Evolutionary conservation across 1,140 invertebrate genomes (phyloP).

Genomic region (Teleopsis dalmanni): DNA sequence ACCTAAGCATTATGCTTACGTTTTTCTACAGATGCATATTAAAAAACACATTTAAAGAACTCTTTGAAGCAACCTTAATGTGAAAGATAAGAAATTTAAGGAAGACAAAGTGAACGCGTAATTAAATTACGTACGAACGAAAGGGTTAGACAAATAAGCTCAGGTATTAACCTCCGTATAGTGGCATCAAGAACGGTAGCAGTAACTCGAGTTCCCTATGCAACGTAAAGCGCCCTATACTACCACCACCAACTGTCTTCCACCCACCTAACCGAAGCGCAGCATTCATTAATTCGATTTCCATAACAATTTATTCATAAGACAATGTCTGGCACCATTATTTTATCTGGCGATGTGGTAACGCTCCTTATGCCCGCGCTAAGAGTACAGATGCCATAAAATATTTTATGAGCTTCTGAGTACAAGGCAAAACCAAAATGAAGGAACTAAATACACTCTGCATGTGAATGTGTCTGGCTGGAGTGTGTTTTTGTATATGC

Average conservation of each 20-base stretch:
- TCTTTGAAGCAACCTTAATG: too few species aligned
- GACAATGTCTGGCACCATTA: constrained; percentile 45
- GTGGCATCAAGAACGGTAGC: too few species aligned
- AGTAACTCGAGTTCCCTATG: not conserved
- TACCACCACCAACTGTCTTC: not conserved
- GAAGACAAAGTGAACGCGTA: constrained; percentile 23
- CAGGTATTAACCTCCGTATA: constrained; percentile 45
- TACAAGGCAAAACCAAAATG: too few species aligned
- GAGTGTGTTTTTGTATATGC: not conserved
- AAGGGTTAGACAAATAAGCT: constrained; percentile 45
- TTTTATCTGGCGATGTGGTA: constrained; percentile 43
- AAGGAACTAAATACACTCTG: too few species aligned
- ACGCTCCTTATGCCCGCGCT: constrained; percentile 25
- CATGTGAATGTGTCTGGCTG: not conserved
- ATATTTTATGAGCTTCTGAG: constrained; percentile 24
- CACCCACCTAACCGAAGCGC: constrained; percentile 11
- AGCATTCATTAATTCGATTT: constrained; percentile 45
- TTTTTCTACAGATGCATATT: too few species aligned
- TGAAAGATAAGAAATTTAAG: constrained; percentile 9
- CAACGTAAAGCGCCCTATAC: too few species aligned
- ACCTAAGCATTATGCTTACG: too few species aligned
- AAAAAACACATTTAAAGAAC: too few species aligned
- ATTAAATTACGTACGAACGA: constrained; percentile 43
- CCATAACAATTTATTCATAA: constrained; percentile 46
- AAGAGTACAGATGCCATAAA: constrained; percentile 26